phyloP scores from a whole-genome alignment of 2,797 vertebrate genomes.

The Neosalanx taihuensis region DNA sequence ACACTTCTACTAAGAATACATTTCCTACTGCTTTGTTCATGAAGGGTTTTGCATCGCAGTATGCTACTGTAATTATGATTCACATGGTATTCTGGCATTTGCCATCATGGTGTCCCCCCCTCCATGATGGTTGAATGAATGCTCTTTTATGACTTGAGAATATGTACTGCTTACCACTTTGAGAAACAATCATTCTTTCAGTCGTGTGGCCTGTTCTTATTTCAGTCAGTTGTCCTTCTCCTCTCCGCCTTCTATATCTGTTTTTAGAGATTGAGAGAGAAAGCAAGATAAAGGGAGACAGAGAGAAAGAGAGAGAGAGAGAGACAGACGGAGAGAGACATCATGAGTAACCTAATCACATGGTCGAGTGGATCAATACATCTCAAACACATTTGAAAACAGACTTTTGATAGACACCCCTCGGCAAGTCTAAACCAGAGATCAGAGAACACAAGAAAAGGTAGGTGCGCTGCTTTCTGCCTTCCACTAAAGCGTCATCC shows the following conservation, averaged over 20 bases:
- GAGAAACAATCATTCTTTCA: slow-evolving; percentile 74
- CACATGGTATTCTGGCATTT: no score
- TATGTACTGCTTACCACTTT: slow-evolving; percentile 69
- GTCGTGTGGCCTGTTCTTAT: slow-evolving; percentile 64
- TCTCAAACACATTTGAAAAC: slow-evolving; percentile 15
- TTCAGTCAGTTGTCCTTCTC: slow-evolving; percentile 40
- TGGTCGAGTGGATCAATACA: slow-evolving; percentile 36
- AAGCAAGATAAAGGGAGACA: slow-evolving; percentile 12
- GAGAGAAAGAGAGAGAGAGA: slow-evolving; percentile 23
- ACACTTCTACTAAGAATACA: no score
- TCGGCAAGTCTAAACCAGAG: slow-evolving; percentile 21
- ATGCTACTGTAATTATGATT: no score
- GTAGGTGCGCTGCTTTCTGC: slow-evolving; percentile 11
- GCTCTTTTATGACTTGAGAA: slow-evolving; percentile 31
- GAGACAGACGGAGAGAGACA: slow-evolving; percentile 24
- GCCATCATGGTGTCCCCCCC: no score
- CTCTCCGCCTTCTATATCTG: slow-evolving; percentile 55
- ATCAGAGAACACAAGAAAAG: slow-evolving; percentile 14
- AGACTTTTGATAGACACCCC: slow-evolving; percentile 11
- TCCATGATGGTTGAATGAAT: no score
- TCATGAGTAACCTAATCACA: slow-evolving; percentile 13
- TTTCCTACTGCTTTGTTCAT: no score
- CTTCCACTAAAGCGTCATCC: no score
- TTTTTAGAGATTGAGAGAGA: slow-evolving; percentile 20
- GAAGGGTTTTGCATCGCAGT: no score